A percentile compares a stretch with the other conserved stretches of the same genome.
Evolutionary conservation across 2,888 invertebrate species (phyloP).

Genomic region (Drosophila suboccidentalis): DNA sequence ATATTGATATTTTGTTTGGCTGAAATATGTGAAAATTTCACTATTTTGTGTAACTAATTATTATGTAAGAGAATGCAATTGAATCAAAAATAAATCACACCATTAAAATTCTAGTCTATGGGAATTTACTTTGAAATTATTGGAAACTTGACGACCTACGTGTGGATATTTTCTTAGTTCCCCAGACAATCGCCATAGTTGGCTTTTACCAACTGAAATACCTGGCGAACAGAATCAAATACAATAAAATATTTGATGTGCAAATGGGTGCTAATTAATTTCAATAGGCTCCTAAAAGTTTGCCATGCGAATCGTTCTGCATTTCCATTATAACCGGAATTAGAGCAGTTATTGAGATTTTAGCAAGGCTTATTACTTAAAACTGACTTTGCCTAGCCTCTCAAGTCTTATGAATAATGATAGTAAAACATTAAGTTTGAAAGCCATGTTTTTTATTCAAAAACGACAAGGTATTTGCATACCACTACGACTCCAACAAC

Average conservation of each 20-base stretch:
- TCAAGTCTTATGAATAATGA: background rate
- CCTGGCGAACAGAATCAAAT: constrained; percentile 5
- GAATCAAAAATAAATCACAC: constrained; percentile 78
- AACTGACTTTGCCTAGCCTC: too few species aligned
- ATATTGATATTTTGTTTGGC: constrained; percentile 8
- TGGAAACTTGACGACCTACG: background rate
- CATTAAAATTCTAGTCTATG: constrained; percentile 55
- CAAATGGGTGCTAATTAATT: background rate
- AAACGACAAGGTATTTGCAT: too few species aligned
- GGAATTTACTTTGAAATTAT: background rate
- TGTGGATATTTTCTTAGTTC: background rate
- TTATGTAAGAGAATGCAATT: constrained; percentile 71
- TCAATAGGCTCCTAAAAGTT: background rate
- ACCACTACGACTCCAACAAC: constrained; percentile 1
- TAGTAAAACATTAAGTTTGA: background rate
- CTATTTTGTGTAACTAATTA: constrained; percentile 55
- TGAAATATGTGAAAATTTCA: constrained; percentile 30
- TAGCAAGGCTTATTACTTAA: background rate
- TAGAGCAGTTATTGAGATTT: background rate
- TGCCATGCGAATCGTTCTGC: background rate
- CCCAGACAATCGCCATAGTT: background rate
- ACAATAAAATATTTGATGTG: background rate
- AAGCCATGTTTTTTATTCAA: background rate
- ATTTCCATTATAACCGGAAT: background rate
- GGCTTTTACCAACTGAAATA: background rate